Conservation (phyloP, 1,140 invertebrate genomes). For the Caerostris extrusa region DNA sequence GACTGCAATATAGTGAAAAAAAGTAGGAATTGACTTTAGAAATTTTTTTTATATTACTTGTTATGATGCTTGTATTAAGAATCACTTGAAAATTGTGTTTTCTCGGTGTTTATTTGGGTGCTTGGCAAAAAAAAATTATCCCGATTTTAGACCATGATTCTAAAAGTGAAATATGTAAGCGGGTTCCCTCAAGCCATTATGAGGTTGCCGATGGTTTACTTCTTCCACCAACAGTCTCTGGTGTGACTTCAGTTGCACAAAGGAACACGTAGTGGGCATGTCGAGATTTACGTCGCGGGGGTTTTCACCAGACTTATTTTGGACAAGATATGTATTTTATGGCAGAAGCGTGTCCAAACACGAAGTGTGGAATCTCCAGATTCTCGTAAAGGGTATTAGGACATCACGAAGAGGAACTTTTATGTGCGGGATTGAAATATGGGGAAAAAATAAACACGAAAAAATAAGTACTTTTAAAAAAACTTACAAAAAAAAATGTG, state of each 20-base stretch:
- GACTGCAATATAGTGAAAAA: no score
- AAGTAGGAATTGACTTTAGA: no score
- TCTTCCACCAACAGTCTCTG: neutral
- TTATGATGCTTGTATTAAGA: no score
- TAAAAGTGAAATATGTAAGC: neutral
- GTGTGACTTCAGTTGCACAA: neutral
- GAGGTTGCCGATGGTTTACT: neutral
- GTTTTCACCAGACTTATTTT: slow-evolving; percentile 13
- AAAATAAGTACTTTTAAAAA: neutral
- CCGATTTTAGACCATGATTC: neutral
- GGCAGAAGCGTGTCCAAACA: neutral
- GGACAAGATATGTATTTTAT: slow-evolving; percentile 35
- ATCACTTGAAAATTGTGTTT: no score
- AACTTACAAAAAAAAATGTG: neutral
- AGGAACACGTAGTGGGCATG: neutral
- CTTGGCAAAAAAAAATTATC: no score
- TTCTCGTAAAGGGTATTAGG: slow-evolving; percentile 5
- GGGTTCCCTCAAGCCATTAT: neutral
- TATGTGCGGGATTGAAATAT: neutral
- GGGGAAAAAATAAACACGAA: neutral
- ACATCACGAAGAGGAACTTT: neutral
- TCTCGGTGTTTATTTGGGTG: no score
- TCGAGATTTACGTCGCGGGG: neutral
- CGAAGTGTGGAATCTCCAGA: neutral
- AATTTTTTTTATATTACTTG: no score